These are phyloP conservation scores for Paraescarpia echinospica DNA, from an alignment of 1,140 invertebrate genomes.

Conservation along the genomic window DNA sequence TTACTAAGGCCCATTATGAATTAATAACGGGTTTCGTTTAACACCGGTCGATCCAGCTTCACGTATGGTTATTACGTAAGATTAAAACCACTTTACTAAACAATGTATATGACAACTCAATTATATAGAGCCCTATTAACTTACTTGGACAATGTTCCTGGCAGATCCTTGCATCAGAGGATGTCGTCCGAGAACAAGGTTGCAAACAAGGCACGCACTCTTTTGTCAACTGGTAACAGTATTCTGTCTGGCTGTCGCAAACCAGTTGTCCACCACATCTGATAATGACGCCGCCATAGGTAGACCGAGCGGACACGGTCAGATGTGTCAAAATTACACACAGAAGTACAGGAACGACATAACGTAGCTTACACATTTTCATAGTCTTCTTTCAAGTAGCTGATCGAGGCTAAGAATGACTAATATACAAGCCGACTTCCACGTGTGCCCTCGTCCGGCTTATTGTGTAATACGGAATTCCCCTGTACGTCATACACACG, in stretches of 20 bases:
- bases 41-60: too few relatives aligned
- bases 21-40: too few relatives aligned
- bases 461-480: too few relatives aligned
- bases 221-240: neutral
- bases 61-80: too few relatives aligned
- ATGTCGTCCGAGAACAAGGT: neutral
- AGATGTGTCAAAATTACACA: neutral
- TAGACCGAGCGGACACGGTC: neutral
- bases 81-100: too few relatives aligned
- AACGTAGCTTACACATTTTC: neutral
- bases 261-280: neutral
- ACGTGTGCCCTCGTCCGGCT: too few relatives aligned
- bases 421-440: too few relatives aligned
- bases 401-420: neutral
- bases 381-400: neutral
- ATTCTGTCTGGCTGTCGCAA: neutral
- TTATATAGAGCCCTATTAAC: neutral
- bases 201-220: neutral
- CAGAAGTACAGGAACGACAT: neutral
- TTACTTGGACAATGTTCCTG: neutral
- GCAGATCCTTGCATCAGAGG: neutral
- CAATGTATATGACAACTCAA: too few relatives aligned
- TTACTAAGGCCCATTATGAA: too few relatives aligned
- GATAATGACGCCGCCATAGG: neutral
- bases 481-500: too few relatives aligned